Base-by-base conservation (phyloP, 1,140 invertebrate genomes). In the Pararge aegeria region DNA sequence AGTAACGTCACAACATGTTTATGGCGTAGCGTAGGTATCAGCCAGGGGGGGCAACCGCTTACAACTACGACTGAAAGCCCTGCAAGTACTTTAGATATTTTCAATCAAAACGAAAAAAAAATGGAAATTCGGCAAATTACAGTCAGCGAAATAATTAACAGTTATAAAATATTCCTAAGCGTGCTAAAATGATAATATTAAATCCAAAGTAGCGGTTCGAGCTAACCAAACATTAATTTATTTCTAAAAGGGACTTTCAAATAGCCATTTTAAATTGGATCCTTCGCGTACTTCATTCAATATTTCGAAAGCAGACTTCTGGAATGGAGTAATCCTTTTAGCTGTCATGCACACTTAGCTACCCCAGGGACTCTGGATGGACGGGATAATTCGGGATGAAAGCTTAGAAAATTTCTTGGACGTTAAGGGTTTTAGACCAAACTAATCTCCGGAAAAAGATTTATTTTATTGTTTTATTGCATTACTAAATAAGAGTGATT, bases 181-280 rank as follows among this genome's bases (percentile, higher is more conserved):
- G 30, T 4, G 30, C 30, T 10, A n/a, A 12, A 34, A 34, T 34
- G 30, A 3, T 34, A 34, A 34, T 12, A 34, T 12, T 12, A 34
- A 34, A 12, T 34, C 30, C 30, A 40, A 40, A 40, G 38, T 2
- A 40, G 13, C 38, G 13, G 38, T 16, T 15, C 38, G 13, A 15
- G 38, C 38, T 16, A 16, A 40, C 38, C 38, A 18, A 40, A 16
- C 38, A 18, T 40, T 40, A 40, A 40, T 40, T 16, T 40, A 40
- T 40, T 16, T 7, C 38, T 15, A 15, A 40, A 40, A 18, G 38
- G 38, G 38, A 16, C 38, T 40, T 40, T 16, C 13, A 40, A 40
- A 40, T 40, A 16, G 38, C 38, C 38, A 16, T 40, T 40, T 40
- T 40, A 40, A 40, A 40, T 40, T 40, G 16, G 16, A 40, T 40